Percentiles rank a stretch among this genome's conserved stretches.
Conservation (phyloP, 2,113 vertebrate genomes). For the Gnathochromis pfefferi region DNA sequence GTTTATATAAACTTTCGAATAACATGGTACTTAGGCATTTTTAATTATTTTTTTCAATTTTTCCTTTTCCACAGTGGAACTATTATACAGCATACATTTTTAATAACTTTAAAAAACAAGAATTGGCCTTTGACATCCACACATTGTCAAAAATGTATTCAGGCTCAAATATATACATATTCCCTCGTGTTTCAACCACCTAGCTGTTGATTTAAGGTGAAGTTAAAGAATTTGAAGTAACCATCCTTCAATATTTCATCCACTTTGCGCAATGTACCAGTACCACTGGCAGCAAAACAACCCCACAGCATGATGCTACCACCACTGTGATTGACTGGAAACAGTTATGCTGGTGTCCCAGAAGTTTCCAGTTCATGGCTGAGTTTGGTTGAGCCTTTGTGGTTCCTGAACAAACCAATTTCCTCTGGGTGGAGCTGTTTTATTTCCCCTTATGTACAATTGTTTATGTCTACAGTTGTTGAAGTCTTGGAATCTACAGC, state of each 20-base stretch:
- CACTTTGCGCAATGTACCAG: background rate
- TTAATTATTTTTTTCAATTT: background rate
- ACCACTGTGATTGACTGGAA: background rate
- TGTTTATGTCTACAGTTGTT: background rate
- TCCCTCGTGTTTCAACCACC: background rate
- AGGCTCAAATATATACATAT: background rate
- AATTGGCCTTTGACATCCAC: background rate
- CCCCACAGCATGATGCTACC: background rate
- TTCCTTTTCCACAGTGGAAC: background rate
- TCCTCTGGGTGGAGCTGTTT: background rate
- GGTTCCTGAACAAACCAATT: background rate
- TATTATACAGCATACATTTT: background rate
- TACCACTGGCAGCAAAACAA: background rate
- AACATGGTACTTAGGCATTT: background rate
- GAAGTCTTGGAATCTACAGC: background rate
- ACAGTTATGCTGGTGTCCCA: background rate
- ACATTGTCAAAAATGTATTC: background rate
- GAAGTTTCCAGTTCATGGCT: background rate
- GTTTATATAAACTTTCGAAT: background rate
- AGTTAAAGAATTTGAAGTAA: background rate
- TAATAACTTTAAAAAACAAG: background rate
- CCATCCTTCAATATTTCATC: background rate
- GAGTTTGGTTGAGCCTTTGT: background rate
- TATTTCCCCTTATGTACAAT: background rate
- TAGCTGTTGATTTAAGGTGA: background rate